Conservation (phyloP, 1,140 invertebrate genomes). For the Leptopilina boulardi region DNA sequence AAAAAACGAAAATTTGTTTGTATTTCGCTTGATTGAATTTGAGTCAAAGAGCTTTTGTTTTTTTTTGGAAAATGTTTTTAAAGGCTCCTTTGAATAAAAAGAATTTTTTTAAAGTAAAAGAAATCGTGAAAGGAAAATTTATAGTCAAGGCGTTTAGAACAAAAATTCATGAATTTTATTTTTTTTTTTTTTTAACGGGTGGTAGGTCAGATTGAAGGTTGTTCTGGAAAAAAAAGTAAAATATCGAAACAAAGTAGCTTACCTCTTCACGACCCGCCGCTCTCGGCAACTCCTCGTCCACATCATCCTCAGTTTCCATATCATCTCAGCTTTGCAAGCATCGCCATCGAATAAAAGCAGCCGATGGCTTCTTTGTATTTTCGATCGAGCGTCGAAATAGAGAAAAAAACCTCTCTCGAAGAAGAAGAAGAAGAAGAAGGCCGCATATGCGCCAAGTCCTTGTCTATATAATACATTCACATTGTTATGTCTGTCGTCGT, state of each 20-base stretch:
- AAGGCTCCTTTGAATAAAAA: background rate
- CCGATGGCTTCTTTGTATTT: constrained; percentile 27
- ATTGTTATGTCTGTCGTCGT: background rate
- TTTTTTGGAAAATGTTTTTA: too few species aligned
- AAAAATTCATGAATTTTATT: background rate
- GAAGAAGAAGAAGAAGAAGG: constrained; percentile 21
- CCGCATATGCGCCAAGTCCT: constrained; percentile 22
- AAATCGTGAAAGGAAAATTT: background rate
- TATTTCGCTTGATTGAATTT: too few species aligned
- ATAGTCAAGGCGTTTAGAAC: background rate
- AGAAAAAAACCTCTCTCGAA: background rate
- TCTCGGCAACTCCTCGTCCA: constrained; percentile 69
- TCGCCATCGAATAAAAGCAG: constrained; percentile 30
- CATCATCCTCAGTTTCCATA: constrained; percentile 73
- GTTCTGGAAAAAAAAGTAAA: constrained; percentile 6
- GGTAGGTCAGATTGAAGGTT: background rate
- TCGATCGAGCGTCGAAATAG: constrained; percentile 15
- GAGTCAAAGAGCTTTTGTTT: too few species aligned
- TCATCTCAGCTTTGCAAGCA: constrained; percentile 61
- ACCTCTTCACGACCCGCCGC: constrained; percentile 66
- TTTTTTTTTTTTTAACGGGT: background rate
- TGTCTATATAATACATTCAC: background rate
- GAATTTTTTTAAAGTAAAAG: background rate
- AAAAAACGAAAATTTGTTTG: too few species aligned
- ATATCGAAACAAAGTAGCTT: constrained; percentile 30